phyloP scores from a whole-genome alignment of 2,888 invertebrate genomes.

The Diarsia dahlii region DNA sequence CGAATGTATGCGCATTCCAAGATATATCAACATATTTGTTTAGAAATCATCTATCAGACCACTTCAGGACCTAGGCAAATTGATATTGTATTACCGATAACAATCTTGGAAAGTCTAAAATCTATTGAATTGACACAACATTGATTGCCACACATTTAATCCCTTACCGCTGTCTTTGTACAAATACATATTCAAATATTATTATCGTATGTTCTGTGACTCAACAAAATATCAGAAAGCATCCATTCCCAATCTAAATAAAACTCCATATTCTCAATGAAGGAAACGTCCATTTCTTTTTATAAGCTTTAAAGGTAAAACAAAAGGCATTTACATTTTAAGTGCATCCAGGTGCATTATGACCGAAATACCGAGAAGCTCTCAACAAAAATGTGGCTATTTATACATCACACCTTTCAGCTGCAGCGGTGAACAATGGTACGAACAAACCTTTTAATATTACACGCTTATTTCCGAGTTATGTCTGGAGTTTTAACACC shows the following conservation, averaged over 20 bases:
- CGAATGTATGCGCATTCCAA: background rate
- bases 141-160: too few species aligned
- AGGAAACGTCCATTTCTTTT: constrained; percentile 51
- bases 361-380: constrained; percentile 58
- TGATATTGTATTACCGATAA: background rate
- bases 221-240: constrained; percentile 13
- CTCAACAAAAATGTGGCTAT: constrained; percentile 59
- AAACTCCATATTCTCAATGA: constrained; percentile 25
- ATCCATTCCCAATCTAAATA: constrained; percentile 26
- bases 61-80: background rate
- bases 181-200: too few species aligned
- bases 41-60: background rate
- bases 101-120: background rate
- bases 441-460: constrained; percentile 39
- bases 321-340: constrained; percentile 61
- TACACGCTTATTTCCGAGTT: constrained; percentile 32
- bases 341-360: constrained; percentile 60
- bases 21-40: background rate
- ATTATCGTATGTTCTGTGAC: background rate
- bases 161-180: too few species aligned
- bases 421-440: constrained; percentile 46
- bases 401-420: constrained; percentile 57
- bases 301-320: constrained; percentile 55
- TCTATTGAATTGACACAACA: too few species aligned
- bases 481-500: background rate